These are phyloP conservation scores for Ips typographus DNA, from an alignment of 1,140 invertebrate genomes.

Conservation along the genomic window DNA sequence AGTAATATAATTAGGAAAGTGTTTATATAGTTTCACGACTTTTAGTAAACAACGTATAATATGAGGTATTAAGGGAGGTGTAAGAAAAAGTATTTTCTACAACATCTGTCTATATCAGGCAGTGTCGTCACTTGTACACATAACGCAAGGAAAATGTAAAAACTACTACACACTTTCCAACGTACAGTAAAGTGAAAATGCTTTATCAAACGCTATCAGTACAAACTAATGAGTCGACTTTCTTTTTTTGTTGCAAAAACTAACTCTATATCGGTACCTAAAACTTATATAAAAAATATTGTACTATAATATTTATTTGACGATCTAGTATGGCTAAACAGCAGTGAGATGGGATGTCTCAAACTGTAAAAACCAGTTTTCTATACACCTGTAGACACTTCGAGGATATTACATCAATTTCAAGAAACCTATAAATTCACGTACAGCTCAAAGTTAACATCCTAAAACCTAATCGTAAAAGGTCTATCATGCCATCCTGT, in stretches of 20 bases:
- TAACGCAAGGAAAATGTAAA: too few relatives aligned
- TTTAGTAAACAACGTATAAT: too few relatives aligned
- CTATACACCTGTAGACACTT: not conserved
- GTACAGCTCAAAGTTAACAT: not conserved
- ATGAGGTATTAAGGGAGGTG: too few relatives aligned
- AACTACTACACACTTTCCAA: too few relatives aligned
- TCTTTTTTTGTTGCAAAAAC: constrained; percentile 26
- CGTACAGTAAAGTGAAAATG: constrained; percentile 7
- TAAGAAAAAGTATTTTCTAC: too few relatives aligned
- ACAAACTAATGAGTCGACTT: constrained; percentile 3
- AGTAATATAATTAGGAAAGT: too few relatives aligned
- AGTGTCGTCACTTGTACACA: too few relatives aligned
- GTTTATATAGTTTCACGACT: too few relatives aligned
- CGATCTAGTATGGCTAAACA: not conserved
- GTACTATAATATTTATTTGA: constrained; percentile 1
- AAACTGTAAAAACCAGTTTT: not conserved
- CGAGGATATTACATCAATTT: not conserved
- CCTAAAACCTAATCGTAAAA: not conserved
- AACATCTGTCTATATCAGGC: too few relatives aligned
- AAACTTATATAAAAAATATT: constrained; percentile 25
- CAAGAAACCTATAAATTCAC: too few relatives aligned
- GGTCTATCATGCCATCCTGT: constrained; percentile 46
- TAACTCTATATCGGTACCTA: constrained; percentile 31
- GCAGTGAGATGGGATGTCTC: not conserved
- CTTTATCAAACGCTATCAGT: constrained; percentile 24